Evolutionary conservation across 2,113 vertebrate genomes (phyloP).

Genomic region (Salvelinus sp.): DNA sequence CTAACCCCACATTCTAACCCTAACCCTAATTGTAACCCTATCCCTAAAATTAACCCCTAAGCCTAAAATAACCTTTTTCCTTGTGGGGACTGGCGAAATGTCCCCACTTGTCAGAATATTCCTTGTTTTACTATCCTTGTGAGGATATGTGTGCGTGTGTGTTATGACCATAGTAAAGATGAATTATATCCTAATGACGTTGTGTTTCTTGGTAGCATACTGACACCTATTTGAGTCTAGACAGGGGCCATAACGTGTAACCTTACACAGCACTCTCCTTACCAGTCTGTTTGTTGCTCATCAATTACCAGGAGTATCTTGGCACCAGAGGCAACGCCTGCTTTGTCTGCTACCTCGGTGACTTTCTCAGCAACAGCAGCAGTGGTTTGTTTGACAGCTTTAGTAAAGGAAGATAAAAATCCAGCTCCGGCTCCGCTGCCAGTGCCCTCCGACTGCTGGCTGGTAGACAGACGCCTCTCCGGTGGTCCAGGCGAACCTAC

Average conservation of each 20-base stretch:
- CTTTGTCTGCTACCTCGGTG: constrained; percentile 84
- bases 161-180: background rate
- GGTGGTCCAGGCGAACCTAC: constrained; percentile 70
- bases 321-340: constrained; percentile 72
- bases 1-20: too few relatives aligned
- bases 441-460: constrained; percentile 54
- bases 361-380: constrained; percentile 83
- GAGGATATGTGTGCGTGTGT: background rate
- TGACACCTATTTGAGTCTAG: background rate
- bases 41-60: too few relatives aligned
- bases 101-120: too few relatives aligned
- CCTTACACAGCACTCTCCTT: constrained; percentile 57
- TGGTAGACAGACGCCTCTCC: constrained; percentile 77
- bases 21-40: too few relatives aligned
- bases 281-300: constrained; percentile 89
- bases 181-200: background rate
- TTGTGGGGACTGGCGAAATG: too few relatives aligned
- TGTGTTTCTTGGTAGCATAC: background rate
- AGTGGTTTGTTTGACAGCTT: constrained; percentile 90
- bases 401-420: constrained; percentile 89
- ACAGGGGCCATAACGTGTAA: background rate
- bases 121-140: too few relatives aligned
- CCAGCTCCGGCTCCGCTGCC: constrained; percentile 56
- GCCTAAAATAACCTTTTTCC: too few relatives aligned
- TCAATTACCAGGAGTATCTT: constrained; percentile 86